These are phyloP conservation scores for Chitala chitala DNA, from an alignment of 2,113 vertebrate species.

Conservation along the genomic window DNA sequence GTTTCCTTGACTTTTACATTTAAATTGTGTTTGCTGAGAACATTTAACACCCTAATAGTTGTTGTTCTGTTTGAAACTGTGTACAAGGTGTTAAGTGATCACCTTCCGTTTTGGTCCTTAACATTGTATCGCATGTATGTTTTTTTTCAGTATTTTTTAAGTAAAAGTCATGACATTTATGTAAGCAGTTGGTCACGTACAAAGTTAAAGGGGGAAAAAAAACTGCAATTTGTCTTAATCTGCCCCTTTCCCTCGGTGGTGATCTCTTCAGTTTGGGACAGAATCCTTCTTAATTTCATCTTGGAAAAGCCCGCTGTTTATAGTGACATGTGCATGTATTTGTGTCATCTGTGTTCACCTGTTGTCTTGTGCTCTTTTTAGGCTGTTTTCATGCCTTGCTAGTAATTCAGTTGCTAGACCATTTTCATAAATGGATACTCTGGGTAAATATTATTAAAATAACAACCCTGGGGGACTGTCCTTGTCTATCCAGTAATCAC, in stretches of 20 bases:
- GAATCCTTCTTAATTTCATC: too few species aligned
- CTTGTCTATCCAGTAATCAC: background rate
- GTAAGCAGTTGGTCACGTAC: too few species aligned
- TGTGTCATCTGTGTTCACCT: conserved; percentile 5
- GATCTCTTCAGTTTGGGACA: too few species aligned
- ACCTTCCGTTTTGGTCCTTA: too few species aligned
- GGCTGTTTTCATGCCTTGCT: background rate
- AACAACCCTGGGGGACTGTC: background rate
- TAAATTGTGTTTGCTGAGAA: conserved; percentile 4
- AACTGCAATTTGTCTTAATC: too few species aligned
- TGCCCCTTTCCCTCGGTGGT: too few species aligned
- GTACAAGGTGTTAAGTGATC: background rate
- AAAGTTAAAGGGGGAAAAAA: too few species aligned
- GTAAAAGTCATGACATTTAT: too few species aligned
- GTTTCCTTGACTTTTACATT: background rate
- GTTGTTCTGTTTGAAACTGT: background rate
- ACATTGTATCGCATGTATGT: too few species aligned
- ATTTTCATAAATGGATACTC: conserved; percentile 7
- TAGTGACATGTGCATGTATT: too few species aligned
- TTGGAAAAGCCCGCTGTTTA: too few species aligned
- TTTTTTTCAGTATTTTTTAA: too few species aligned
- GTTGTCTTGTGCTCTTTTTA: background rate
- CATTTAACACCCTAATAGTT: background rate
- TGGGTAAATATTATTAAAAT: background rate
- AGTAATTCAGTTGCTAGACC: conserved; percentile 1